These are phyloP conservation scores for Nanger granti DNA, from an alignment of 2,113 vertebrate species.

Conservation along the genomic window DNA sequence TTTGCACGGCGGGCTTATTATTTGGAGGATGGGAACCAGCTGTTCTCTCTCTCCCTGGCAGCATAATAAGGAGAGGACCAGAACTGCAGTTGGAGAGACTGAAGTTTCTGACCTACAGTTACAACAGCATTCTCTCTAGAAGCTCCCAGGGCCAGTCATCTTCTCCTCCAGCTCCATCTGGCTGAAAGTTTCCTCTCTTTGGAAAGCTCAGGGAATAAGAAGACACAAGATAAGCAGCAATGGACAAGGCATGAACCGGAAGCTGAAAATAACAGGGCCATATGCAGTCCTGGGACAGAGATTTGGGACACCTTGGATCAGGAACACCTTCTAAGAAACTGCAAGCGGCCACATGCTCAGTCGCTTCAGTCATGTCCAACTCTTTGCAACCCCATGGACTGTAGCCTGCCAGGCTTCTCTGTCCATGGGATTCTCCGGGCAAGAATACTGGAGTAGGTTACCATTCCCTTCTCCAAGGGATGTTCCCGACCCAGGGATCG, in stretches of 20 bases:
- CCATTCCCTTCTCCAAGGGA: background rate
- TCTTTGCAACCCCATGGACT: background rate
- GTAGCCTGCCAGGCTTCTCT: background rate
- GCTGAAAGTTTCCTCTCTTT: background rate
- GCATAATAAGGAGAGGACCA: slow-evolving; percentile 34
- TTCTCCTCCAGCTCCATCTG: background rate
- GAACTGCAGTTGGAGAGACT: background rate
- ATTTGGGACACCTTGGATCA: background rate
- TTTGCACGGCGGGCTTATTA: slow-evolving; percentile 64
- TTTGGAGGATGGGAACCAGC: slow-evolving; percentile 63
- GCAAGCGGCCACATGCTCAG: background rate
- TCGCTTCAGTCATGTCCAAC: background rate
- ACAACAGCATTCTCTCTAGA: background rate
- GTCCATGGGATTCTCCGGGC: background rate
- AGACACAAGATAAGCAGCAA: background rate
- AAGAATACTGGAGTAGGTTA: background rate
- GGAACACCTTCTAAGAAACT: background rate
- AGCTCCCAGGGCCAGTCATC: background rate
- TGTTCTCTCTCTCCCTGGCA: slow-evolving; percentile 53
- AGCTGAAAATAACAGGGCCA: background rate
- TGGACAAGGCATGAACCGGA: background rate
- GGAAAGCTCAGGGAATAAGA: background rate
- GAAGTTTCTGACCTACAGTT: slow-evolving; percentile 9
- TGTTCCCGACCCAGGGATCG: background rate
- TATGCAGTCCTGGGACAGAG: background rate